Percentiles rank a stretch among this genome's conserved stretches.
Conservation (phyloP, 2,113 vertebrate genomes). For the Andinoacara biseriatus region DNA sequence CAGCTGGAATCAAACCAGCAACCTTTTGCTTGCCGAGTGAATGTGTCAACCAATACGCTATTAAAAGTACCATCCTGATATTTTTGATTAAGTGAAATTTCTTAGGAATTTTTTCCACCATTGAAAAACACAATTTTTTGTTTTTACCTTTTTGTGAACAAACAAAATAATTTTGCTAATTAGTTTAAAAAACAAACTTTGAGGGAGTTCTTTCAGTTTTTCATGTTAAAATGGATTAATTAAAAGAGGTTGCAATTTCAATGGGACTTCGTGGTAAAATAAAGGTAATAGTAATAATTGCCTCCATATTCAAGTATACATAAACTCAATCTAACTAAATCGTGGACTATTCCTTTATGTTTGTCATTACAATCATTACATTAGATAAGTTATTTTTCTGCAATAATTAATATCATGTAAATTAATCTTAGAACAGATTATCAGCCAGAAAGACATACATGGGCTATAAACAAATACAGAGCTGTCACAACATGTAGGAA, state of each 20-base stretch:
- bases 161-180: no score
- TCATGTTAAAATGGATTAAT: background rate
- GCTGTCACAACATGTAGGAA: background rate
- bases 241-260: no score
- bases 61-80: background rate
- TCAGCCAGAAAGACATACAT: background rate
- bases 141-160: background rate
- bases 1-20: background rate
- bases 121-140: background rate
- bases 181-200: background rate
- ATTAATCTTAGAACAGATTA: background rate
- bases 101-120: background rate
- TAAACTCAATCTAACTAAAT: background rate
- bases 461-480: background rate
- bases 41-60: background rate
- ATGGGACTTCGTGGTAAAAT: no score
- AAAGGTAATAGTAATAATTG: no score
- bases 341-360: background rate
- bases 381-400: background rate
- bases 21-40: background rate
- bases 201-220: background rate
- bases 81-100: background rate
- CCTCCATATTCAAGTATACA: background rate
- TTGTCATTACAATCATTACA: background rate
- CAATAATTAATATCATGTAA: background rate